Conservation (phyloP, 2,888 invertebrate species). For the Allacma fusca region DNA sequence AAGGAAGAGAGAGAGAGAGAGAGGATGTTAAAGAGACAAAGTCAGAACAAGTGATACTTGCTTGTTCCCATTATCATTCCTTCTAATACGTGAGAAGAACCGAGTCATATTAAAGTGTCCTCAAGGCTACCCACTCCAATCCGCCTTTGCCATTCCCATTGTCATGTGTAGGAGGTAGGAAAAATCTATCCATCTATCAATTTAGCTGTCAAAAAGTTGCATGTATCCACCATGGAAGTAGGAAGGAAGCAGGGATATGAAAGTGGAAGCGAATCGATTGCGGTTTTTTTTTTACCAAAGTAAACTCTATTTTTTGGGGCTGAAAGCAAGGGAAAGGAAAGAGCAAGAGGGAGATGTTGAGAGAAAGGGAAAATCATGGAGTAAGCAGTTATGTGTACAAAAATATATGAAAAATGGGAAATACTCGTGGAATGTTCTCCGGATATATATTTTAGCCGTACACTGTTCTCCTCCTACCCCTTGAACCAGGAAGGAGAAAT, state of each 20-base stretch:
- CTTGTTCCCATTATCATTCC: neutral
- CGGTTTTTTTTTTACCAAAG: neutral
- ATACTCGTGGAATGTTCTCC: neutral
- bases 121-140: neutral
- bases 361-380: neutral
- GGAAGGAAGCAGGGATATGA: neutral
- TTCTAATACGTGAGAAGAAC: neutral
- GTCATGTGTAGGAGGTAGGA: neutral
- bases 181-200: conserved; percentile 17
- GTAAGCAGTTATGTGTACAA: conserved; percentile 4
- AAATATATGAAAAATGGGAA: neutral
- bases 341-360: no score
- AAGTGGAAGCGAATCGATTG: neutral
- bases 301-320: neutral
- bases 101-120: neutral
- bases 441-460: neutral
- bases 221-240: neutral
- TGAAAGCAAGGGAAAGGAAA: neutral
- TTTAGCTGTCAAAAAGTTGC: conserved; percentile 23
- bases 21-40: neutral
- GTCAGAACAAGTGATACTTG: neutral
- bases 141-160: neutral
- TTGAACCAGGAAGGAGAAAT: neutral
- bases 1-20: no score
- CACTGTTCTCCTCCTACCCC: neutral